Evolutionary conservation across 2,113 vertebrate species (phyloP).

Genomic region (Phylloscopus whistleri): DNA sequence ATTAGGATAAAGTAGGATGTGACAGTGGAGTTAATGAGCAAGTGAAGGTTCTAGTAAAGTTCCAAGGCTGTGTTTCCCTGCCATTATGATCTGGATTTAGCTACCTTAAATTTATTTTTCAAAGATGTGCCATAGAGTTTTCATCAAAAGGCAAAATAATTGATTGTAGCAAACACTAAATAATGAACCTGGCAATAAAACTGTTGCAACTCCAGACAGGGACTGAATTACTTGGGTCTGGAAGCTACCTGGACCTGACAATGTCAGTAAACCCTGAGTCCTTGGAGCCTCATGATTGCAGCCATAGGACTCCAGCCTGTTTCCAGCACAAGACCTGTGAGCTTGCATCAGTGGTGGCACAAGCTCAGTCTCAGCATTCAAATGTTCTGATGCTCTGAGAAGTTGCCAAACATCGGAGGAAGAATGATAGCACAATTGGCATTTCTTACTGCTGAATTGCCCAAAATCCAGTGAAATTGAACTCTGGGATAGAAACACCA

Average conservation of each 20-base stretch:
- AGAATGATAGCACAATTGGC: background rate
- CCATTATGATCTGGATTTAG: background rate
- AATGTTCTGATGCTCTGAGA: background rate
- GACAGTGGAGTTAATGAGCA: background rate
- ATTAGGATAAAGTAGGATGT: background rate
- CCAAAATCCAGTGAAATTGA: background rate
- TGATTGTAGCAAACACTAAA: background rate
- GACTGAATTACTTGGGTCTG: background rate
- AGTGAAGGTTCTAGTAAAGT: background rate
- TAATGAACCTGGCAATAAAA: background rate
- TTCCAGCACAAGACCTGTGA: background rate
- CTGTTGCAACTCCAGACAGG: background rate
- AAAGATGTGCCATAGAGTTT: background rate
- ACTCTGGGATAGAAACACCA: background rate
- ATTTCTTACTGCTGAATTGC: background rate
- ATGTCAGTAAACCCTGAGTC: background rate
- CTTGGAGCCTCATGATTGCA: rapidly evolving
- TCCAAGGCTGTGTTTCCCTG: background rate
- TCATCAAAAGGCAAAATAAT: background rate
- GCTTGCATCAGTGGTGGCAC: background rate
- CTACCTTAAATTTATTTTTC: background rate
- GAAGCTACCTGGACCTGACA: background rate
- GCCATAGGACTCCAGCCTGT: background rate
- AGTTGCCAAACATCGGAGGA: background rate
- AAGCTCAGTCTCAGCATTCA: background rate